A percentile compares a stretch with the other conserved stretches of the same genome.
These are phyloP conservation scores for Phataginus tetradactyla DNA, from an alignment of 2,797 vertebrate genomes.

Conservation along the genomic window DNA sequence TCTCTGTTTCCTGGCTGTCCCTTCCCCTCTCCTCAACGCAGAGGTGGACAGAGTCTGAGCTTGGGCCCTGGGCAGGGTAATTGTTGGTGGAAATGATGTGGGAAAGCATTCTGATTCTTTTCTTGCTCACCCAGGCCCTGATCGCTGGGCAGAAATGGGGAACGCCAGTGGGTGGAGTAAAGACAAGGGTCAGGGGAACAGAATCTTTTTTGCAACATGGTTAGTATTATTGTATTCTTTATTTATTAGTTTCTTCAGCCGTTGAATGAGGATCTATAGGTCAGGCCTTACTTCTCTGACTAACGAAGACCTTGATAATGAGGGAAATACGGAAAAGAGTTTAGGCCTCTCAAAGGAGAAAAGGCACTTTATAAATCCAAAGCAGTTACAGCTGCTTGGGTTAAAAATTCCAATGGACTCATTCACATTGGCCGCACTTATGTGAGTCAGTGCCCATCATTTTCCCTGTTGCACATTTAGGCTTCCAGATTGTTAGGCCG, in stretches of 20 bases:
- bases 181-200: neutral
- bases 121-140: neutral
- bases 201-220: no score
- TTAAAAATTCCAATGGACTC: constrained; percentile 17
- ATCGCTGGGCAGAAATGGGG: neutral
- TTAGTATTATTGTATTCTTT: neutral
- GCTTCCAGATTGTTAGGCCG: constrained; percentile 69
- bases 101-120: neutral
- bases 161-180: neutral
- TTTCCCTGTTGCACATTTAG: constrained; percentile 49
- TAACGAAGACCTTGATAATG: neutral
- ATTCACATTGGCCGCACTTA: neutral
- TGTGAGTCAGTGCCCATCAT: neutral
- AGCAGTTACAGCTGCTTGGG: constrained; percentile 14
- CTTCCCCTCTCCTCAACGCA: neutral
- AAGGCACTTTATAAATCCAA: constrained; percentile 47
- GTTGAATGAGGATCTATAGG: neutral
- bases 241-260: neutral
- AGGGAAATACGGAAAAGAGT: neutral
- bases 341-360: constrained; percentile 12
- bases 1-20: neutral
- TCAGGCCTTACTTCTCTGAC: neutral
- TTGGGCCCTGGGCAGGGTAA: neutral
- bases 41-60: neutral
- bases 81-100: neutral